These are phyloP conservation scores for Tenthredo amoena DNA, from an alignment of 2,888 invertebrate species.

Conservation along the genomic window DNA sequence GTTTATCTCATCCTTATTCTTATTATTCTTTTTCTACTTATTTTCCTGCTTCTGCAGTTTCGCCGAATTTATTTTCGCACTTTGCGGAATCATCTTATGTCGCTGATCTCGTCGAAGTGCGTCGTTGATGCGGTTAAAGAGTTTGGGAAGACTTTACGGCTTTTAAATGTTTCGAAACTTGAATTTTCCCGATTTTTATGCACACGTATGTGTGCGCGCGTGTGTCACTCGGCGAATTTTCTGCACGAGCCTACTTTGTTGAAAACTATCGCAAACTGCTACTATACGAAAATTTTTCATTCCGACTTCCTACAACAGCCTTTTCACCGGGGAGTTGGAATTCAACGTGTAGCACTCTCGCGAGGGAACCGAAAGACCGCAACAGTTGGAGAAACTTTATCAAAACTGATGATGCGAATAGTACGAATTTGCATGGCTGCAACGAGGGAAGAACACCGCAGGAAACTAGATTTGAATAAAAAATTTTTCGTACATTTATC, in stretches of 20 bases:
- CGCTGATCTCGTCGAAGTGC: neutral
- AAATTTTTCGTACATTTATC: neutral
- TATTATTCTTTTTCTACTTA: neutral
- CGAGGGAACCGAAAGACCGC: constrained; percentile 7
- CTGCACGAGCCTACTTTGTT: neutral
- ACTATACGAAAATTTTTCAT: constrained; percentile 1
- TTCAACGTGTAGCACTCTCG: constrained; percentile 4
- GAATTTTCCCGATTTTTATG: neutral
- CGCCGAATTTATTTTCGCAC: neutral
- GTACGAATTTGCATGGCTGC: neutral
- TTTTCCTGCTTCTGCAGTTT: neutral
- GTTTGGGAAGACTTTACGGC: neutral
- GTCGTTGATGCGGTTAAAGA: neutral
- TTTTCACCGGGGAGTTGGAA: neutral
- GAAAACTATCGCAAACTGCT: neutral
- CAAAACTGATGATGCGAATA: constrained; percentile 18
- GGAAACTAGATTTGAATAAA: neutral
- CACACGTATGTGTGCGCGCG: neutral
- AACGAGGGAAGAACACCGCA: neutral
- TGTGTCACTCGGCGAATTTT: neutral
- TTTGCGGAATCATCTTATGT: neutral
- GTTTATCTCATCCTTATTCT: neutral
- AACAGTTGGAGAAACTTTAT: constrained; percentile 26
- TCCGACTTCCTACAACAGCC: neutral
- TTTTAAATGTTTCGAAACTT: neutral